Percentiles rank a stretch among this genome's conserved stretches.
Evolutionary conservation across 2,797 vertebrate genomes (phyloP).

Genomic region (Steatocranus sp.): DNA sequence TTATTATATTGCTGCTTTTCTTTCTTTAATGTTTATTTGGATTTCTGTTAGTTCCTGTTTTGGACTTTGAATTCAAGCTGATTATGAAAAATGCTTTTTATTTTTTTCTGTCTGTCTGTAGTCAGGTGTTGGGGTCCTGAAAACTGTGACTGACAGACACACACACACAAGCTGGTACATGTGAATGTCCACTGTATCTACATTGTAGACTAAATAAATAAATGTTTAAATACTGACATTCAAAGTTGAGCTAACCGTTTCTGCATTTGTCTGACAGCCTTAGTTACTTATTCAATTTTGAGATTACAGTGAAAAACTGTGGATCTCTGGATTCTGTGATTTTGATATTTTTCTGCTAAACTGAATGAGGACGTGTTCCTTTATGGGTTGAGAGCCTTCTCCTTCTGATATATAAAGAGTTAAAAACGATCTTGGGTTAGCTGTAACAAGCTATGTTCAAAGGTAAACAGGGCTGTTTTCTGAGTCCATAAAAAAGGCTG

Average conservation of each 20-base stretch:
- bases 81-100: neutral
- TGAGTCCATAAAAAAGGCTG: neutral
- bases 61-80: neutral
- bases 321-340: neutral
- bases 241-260: neutral
- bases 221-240: neutral
- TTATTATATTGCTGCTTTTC: neutral
- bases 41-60: neutral
- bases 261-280: neutral
- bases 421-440: neutral
- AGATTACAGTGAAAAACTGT: neutral
- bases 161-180: neutral
- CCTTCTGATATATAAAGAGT: neutral
- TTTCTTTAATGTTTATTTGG: neutral
- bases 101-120: neutral
- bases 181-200: neutral
- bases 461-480: neutral
- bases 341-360: neutral
- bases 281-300: neutral
- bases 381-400: neutral
- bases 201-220: neutral
- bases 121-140: neutral
- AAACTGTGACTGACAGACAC: neutral
- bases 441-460: neutral
- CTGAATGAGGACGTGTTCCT: neutral